These are phyloP conservation scores for Neomicropteryx cornuta DNA, from an alignment of 1,140 invertebrate genomes.

Conservation along the genomic window DNA sequence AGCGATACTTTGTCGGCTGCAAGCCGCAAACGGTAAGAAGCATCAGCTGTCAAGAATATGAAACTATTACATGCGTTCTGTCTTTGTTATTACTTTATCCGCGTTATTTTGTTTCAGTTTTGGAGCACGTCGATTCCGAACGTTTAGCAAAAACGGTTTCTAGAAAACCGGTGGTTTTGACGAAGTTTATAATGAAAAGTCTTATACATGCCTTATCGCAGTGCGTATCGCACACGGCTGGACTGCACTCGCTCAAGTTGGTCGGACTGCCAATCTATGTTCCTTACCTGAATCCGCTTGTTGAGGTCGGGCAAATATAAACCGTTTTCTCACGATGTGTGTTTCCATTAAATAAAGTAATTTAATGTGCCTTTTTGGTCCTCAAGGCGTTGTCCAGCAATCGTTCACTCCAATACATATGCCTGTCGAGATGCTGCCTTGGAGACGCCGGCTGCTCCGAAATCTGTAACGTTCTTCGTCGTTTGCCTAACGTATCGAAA, in stretches of 20 bases:
- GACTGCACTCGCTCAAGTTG: conserved; percentile 43
- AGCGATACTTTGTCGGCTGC: conserved; percentile 37
- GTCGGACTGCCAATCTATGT: conserved; percentile 51
- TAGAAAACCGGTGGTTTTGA: conserved; percentile 32
- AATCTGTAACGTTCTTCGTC: conserved; percentile 45
- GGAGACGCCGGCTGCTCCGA: conserved; percentile 51
- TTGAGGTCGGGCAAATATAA: no score
- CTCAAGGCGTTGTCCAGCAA: conserved; percentile 41
- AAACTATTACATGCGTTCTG: no score
- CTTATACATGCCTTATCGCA: conserved; percentile 36
- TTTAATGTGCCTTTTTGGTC: no score
- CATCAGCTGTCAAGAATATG: no score
- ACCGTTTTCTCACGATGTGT: no score
- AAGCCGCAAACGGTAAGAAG: conserved; percentile 32
- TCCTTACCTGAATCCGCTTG: conserved; percentile 46
- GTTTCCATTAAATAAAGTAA: no score
- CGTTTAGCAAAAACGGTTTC: conserved; percentile 33
- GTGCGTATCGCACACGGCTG: conserved; percentile 41
- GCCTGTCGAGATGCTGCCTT: conserved; percentile 46
- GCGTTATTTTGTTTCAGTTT: conserved; percentile 20
- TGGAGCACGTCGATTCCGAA: conserved; percentile 36
- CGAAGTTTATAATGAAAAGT: conserved; percentile 36
- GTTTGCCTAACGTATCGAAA: conserved; percentile 45
- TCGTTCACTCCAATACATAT: conserved; percentile 45
- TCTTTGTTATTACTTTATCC: conserved; percentile 5